phyloP scores from a whole-genome alignment of 2,113 vertebrate species.

The Gallinago jamesoni region DNA sequence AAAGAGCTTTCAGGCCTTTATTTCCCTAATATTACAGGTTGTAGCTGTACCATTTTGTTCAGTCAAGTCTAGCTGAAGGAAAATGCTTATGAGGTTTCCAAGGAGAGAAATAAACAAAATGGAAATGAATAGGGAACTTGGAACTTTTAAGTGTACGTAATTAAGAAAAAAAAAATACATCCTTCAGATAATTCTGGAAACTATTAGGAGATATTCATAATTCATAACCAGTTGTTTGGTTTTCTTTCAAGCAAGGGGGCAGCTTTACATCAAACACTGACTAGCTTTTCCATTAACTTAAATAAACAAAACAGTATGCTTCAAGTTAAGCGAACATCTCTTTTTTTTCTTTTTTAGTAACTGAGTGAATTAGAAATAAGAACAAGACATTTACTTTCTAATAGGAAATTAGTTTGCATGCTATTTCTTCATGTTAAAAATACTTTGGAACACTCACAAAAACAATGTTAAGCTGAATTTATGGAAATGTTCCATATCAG shows the following conservation, averaged over 20 bases:
- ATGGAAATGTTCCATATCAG: slow-evolving; percentile 57
- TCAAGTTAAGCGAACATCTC: slow-evolving; percentile 50
- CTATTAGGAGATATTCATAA: slow-evolving; percentile 59
- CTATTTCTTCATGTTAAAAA: slow-evolving; percentile 70
- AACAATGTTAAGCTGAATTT: slow-evolving; percentile 61
- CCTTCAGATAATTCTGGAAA: slow-evolving; percentile 68
- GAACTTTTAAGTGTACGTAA: slow-evolving; percentile 56
- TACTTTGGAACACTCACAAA: slow-evolving; percentile 67
- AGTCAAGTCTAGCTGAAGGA: slow-evolving; percentile 53
- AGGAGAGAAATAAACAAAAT: slow-evolving; percentile 69
- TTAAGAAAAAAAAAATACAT: slow-evolving; percentile 64
- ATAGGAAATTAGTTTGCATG: slow-evolving; percentile 65
- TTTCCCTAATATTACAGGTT: slow-evolving; percentile 36
- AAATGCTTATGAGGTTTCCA: slow-evolving; percentile 61
- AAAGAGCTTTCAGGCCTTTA: not conserved
- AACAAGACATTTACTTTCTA: slow-evolving; percentile 62
- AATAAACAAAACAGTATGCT: slow-evolving; percentile 53
- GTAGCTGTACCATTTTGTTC: slow-evolving; percentile 40
- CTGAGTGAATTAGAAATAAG: slow-evolving; percentile 56
- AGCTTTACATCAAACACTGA: slow-evolving; percentile 55
- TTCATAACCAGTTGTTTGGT: slow-evolving; percentile 60
- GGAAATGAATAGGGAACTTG: slow-evolving; percentile 59
- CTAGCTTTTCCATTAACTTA: slow-evolving; percentile 65
- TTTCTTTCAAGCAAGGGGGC: slow-evolving; percentile 57
- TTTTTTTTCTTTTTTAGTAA: slow-evolving; percentile 25